These are phyloP conservation scores for Mobula birostris DNA, from an alignment of 2,113 vertebrate genomes.

Conservation along the genomic window DNA sequence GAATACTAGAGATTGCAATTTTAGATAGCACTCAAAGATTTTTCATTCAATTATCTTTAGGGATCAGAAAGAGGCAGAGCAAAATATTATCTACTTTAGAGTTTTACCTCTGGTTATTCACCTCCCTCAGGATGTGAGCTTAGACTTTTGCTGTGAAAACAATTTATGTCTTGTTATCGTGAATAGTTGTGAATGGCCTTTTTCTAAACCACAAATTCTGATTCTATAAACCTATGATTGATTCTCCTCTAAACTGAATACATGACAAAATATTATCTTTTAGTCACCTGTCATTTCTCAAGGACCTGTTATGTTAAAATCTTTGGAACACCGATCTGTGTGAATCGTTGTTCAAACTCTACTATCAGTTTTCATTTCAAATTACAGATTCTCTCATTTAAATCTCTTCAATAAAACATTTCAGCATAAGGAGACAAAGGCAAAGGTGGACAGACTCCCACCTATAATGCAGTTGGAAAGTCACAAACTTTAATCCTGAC, in stretches of 20 bases:
- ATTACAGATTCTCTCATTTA: neutral
- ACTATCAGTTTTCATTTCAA: neutral
- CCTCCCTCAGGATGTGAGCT: neutral
- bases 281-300: neutral
- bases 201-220: neutral
- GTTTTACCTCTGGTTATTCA: neutral
- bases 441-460: neutral
- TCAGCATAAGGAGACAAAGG: neutral
- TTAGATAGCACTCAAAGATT: constrained; percentile 2
- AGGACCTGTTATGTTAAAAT: neutral
- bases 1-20: neutral
- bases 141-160: neutral
- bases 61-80: neutral
- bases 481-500: neutral
- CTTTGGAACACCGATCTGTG: neutral
- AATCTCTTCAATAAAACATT: neutral
- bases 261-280: neutral
- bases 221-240: neutral
- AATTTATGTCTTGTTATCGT: neutral
- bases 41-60: constrained; percentile 11
- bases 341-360: too few species aligned
- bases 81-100: constrained; percentile 2
- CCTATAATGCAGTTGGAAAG: neutral
- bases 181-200: neutral
- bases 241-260: neutral